phyloP scores from a whole-genome alignment of 2,113 vertebrate species.

The Dipodomys stephensi region DNA sequence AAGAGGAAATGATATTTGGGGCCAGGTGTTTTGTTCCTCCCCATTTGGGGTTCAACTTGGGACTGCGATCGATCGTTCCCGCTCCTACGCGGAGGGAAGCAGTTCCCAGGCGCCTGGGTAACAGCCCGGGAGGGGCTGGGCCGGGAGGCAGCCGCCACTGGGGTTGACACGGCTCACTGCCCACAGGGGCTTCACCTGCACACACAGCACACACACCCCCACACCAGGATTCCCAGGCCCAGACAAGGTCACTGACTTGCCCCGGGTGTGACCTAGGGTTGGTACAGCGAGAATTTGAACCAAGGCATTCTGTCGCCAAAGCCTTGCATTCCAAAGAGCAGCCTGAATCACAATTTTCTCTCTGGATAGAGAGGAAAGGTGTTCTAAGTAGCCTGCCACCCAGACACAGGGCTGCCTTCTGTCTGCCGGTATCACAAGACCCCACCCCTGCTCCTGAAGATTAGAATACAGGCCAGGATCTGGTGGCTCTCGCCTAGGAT shows the following conservation, averaged over 20 bases:
- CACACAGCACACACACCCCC: too few species aligned
- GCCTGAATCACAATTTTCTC: neutral
- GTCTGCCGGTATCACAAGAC: neutral
- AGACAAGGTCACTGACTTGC: neutral
- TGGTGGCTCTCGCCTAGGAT: too few species aligned
- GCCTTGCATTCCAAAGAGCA: neutral
- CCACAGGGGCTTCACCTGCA: neutral
- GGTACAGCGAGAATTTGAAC: neutral
- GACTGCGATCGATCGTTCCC: conserved; percentile 48
- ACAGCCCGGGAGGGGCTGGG: neutral
- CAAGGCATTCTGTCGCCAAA: neutral
- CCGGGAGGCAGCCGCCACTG: too few species aligned
- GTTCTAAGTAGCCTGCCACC: neutral
- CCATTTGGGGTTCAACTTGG: conserved; percentile 54
- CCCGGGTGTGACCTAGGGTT: neutral
- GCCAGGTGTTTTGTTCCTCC: conserved; percentile 74
- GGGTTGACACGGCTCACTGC: neutral
- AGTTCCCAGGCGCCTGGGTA: neutral
- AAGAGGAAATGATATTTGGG: conserved; percentile 76
- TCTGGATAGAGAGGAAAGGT: neutral
- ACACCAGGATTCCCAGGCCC: neutral
- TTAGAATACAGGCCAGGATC: too few species aligned
- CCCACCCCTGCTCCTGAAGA: neutral
- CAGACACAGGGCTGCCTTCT: neutral
- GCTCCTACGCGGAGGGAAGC: conserved; percentile 15